Percentiles rank a stretch among this genome's conserved stretches.
Conservation (phyloP, 2,888 invertebrate genomes). For the Drosophila setosimentum region DNA sequence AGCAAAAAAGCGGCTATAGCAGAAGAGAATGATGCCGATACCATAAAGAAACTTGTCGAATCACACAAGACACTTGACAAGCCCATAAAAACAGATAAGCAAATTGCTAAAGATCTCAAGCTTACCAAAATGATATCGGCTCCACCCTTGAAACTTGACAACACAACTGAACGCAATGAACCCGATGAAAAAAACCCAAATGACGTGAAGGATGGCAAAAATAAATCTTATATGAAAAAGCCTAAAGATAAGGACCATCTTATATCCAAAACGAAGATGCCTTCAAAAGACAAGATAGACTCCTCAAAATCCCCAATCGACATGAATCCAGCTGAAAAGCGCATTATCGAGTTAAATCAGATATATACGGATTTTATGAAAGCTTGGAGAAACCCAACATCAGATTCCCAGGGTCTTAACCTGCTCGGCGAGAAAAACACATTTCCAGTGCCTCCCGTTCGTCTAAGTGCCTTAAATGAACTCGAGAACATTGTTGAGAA, state of each 20-base stretch:
- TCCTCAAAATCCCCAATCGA: not conserved
- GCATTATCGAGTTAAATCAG: slow-evolving; percentile 31
- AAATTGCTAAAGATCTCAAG: not conserved
- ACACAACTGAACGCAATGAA: not conserved
- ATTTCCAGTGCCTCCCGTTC: not conserved
- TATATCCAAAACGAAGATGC: slow-evolving; percentile 18
- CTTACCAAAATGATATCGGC: not conserved
- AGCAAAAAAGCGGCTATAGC: slow-evolving; percentile 8
- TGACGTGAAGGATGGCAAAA: not conserved
- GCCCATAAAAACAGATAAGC: not conserved
- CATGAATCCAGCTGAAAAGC: slow-evolving; percentile 13
- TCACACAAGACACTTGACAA: not conserved
- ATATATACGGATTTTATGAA: slow-evolving; percentile 38
- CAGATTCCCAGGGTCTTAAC: not conserved
- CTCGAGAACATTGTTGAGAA: slow-evolving; percentile 51
- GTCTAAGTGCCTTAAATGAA: slow-evolving; percentile 48
- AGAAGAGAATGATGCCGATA: slow-evolving; percentile 24
- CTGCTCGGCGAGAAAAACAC: not conserved
- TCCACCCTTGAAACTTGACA: not conserved
- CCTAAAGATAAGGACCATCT: slow-evolving; percentile 20
- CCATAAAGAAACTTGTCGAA: not conserved
- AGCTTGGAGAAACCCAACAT: slow-evolving; percentile 27
- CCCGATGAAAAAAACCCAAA: not conserved
- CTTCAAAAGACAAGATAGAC: not conserved
- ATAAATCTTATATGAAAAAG: not conserved